These are phyloP conservation scores for Tamandua tetradactyla DNA, from an alignment of 2,797 vertebrate genomes.

Conservation along the genomic window DNA sequence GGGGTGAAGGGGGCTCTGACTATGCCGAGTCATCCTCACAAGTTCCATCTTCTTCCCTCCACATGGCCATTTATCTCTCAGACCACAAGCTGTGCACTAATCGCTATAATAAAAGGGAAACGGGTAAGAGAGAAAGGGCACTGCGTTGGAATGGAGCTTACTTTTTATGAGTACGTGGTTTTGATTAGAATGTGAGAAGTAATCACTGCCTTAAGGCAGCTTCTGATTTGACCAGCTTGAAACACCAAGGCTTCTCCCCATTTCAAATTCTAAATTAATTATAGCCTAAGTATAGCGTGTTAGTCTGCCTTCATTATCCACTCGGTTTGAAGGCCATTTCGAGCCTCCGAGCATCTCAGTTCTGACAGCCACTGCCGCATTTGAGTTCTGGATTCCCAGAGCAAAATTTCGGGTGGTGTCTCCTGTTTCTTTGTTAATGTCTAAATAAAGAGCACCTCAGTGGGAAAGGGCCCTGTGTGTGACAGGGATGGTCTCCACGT, in stretches of 20 bases:
- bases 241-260: not conserved
- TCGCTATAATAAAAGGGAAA: no score
- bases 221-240: not conserved
- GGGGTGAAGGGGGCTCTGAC: not conserved
- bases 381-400: not conserved
- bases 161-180: not conserved
- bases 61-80: not conserved
- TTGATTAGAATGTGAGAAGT: not conserved
- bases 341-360: no score
- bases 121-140: no score
- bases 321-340: constrained; percentile 10
- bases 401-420: not conserved
- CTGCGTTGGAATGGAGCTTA: not conserved
- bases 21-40: not conserved
- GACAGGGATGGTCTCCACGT: not conserved
- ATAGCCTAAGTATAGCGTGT: not conserved
- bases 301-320: not conserved
- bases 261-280: constrained; percentile 42
- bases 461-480: not conserved
- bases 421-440: not conserved
- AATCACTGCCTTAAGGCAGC: not conserved
- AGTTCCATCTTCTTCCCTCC: not conserved
- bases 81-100: not conserved
- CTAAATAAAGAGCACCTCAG: not conserved
- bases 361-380: fast-evolving